Evolutionary conservation across 2,797 vertebrate genomes (phyloP), one percentile per base, ranked within the genome.

Genomic region (Acanthurus tractus): DNA sequence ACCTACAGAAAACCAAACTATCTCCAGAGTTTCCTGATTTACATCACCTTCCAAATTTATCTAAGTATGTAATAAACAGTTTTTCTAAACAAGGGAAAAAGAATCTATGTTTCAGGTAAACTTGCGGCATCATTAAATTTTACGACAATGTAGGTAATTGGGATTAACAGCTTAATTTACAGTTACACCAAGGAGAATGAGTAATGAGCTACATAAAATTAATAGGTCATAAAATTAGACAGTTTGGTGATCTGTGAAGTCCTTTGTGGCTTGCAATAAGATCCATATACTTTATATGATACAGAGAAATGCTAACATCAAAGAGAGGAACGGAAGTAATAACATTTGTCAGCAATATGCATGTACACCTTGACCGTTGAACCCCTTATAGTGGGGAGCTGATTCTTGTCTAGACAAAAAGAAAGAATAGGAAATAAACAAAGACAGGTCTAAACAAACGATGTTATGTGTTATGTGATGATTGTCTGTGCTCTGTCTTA

Each of bases 111-210:
- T 75, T 44, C 44, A 63, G 12, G 18, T 36, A 20, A 46, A 50
- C 71, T 62, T 74, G 52, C 57, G 46, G 29, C 29, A 40, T 64
- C 63, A 66, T 55, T 36, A 74, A 54, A 68, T 23, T 53, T 74
- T 48, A 76, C 18, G 44, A 73, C 58, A 82, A 63, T 67, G 76
- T 49, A 71, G 25, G 57, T 36, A 45, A 72, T 11, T 40, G 63
- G 70, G 64, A 81, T 83, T 76, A 82, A 75, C 45, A 38, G 69
- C 71, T 67, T 20, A 50, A 74, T 76, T 67, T 75, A 77, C 54
- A 62, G 61, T 68, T 14, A 17, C 49, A 62, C 29, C 17, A 20
- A 69, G 63, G 38, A 57, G 8, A 50, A 23, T 6, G 40, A n/a
- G 13, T 77, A 77, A 75, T 62, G 69, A 76, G 53, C 42, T 66